Evolutionary conservation across 2,113 vertebrate genomes (phyloP), one percentile per base, ranked within the genome.

Genomic region (Meles meles): DNA sequence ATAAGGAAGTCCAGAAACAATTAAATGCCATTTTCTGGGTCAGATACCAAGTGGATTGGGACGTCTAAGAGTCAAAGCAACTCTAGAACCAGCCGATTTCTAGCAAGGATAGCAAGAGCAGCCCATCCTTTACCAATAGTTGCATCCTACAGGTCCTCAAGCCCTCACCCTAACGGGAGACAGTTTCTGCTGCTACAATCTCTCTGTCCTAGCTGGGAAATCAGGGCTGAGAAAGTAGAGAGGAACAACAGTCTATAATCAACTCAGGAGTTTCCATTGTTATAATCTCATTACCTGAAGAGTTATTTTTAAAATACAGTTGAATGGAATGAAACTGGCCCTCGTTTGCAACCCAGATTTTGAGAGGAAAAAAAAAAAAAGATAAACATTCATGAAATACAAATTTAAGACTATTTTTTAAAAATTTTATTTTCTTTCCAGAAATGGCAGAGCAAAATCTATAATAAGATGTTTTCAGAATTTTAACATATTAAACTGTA

Each of bases 371-470:
- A 71, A 52, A 37, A n/a, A n/a, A 69, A 63, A 69, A 81, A 63
- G 29, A 14, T 29, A 79, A 80, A 27, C 13, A 90, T 90, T 72
- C 14, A 79, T 49, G 3, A 89, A 93, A 93, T 63, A 42, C 3
- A 82, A 55, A 34, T 57, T 57, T 87, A 90, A 76, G 11, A 34
- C 74, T 63, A 37, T 44, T 85, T 88, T 61, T 29, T 44, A 29
- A 0, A 31, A 82, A 79, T 59, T 93, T 18, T 71, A 77, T 77
- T 85, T 96, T 72, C 31, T 74, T 94, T 88, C 10, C 92, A 57
- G 57, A 92, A 97, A 71, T 82, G 47, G 61, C 29, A 96, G 42
- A 67, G 59, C 37, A 92, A 95, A 94, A 77, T 20, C 31, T 90
- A 10, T 44, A 79, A 71, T 71, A 79, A 82, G 86, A 92, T 90